Evolutionary conservation across 1,140 invertebrate species (phyloP), one percentile per base, ranked within the genome.

Genomic region (Dendroctonus valens): DNA sequence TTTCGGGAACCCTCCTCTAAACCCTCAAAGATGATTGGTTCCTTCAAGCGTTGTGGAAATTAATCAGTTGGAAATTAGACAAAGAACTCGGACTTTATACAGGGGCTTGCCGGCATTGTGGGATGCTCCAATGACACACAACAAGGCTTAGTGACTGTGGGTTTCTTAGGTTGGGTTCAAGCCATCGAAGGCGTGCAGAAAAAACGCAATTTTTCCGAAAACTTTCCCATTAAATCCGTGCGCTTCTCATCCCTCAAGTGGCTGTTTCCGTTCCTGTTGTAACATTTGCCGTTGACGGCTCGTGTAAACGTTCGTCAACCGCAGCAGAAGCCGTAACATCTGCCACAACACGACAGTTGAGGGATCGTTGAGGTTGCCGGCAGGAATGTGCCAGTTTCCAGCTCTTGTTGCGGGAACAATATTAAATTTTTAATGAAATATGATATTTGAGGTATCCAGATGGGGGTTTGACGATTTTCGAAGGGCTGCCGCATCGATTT

Each of bases 351-450:
- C 59, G 69, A 67, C 61, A 64, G 59, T 68, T 70, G 65, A 70
- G 69, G 69, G 69, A 70, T 68, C 66, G 69, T 68, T 67, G 69
- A 70, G 69, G 65, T 65, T 59, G 49, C 11, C 12, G n/a, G 42
- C 50, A 60, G 44, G 54, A 53, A 55, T 40, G 53, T 26, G 40
- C 50, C 8, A 9, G 11, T n/a, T 49, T 53, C 57, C 41, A 42
- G 8, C 9, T 58, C 39, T 42, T 50, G 61, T 65, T 64, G 58
- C 53, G 50, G 55, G 51, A 51, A 67, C 59, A 58, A 70, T 70
- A 70, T 70, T 70, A 70, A 70, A 70, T 67, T 70, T 70, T 70
- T 64, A 67, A 70, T 67, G 68, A 69, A 69, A 69, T 63, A 26
- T 44, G 48, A 50, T 26, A 26, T 26, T 26, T 26, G 26, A 26